phyloP scores from a whole-genome alignment of 1,140 invertebrate species.

The Watersipora subatra region DNA sequence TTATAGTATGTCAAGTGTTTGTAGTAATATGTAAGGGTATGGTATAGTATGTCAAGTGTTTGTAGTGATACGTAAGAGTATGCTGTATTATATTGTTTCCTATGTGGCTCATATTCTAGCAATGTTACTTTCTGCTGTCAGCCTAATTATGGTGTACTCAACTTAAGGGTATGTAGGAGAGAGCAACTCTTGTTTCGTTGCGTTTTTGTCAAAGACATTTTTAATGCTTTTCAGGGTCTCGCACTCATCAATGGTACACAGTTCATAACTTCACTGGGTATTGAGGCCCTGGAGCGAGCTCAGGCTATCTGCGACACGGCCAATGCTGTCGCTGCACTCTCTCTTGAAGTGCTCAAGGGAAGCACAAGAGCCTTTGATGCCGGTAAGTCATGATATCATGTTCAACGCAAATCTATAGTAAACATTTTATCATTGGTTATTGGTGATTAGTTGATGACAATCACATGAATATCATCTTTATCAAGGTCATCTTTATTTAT shows the following conservation, averaged over 20 bases:
- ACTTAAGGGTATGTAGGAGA: too few relatives aligned
- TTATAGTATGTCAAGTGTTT: too few relatives aligned
- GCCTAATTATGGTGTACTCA: too few relatives aligned
- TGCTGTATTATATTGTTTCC: too few relatives aligned
- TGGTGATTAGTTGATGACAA: background rate
- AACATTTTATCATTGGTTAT: conserved; percentile 18
- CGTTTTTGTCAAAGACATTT: too few relatives aligned
- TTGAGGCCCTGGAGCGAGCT: conserved; percentile 54
- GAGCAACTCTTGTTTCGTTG: too few relatives aligned
- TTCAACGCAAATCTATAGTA: conserved; percentile 16
- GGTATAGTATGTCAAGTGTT: too few relatives aligned
- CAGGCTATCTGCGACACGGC: conserved; percentile 51
- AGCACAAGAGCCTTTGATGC: conserved; percentile 56
- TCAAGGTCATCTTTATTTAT: background rate
- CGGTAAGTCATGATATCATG: conserved; percentile 38
- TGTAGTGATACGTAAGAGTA: too few relatives aligned
- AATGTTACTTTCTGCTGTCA: too few relatives aligned
- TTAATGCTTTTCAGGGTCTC: conserved; percentile 49
- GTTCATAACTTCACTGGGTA: conserved; percentile 56
- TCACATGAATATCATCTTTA: background rate
- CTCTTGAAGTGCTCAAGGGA: conserved; percentile 58
- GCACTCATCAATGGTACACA: conserved; percentile 64
- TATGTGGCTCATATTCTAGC: too few relatives aligned
- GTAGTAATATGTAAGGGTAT: too few relatives aligned
- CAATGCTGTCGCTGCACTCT: conserved; percentile 57